A percentile compares a stretch with the other conserved stretches of the same genome.
These are phyloP conservation scores for Tauraco erythrolophus DNA, from an alignment of 2,113 vertebrate species.

Conservation along the genomic window DNA sequence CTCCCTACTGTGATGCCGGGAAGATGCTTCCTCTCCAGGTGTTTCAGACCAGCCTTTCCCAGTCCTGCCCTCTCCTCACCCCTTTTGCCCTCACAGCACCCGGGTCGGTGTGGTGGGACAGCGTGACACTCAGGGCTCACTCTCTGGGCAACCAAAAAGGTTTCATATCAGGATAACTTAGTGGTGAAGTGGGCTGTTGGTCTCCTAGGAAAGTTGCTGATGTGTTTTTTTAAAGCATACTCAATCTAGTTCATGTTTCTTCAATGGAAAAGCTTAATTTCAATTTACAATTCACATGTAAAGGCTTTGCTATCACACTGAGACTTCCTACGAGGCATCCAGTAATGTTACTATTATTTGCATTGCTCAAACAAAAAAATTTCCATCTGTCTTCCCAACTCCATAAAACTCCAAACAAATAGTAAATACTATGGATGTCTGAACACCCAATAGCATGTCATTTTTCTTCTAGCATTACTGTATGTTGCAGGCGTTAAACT, in stretches of 20 bases:
- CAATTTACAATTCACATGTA: conserved; percentile 17
- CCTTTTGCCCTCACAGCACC: fast-evolving
- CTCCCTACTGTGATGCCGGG: not conserved
- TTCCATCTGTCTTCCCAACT: conserved; percentile 46
- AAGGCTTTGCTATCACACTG: conserved; percentile 4
- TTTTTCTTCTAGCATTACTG: conserved; percentile 60
- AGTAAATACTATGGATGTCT: conserved; percentile 49
- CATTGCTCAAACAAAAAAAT: conserved; percentile 6
- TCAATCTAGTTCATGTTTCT: not conserved
- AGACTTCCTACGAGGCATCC: conserved; percentile 43
- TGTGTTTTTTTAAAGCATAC: not conserved
- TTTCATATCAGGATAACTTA: not conserved
- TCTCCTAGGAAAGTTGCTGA: not conserved
- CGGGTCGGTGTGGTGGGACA: not conserved
- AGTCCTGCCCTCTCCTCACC: not conserved
- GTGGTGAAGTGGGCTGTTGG: not conserved
- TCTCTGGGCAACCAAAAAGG: not conserved
- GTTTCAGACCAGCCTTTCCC: fast-evolving
- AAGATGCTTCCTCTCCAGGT: not conserved
- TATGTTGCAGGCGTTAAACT: conserved; percentile 25
- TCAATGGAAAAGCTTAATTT: conserved; percentile 35
- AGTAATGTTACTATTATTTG: conserved; percentile 22
- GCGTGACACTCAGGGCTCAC: fast-evolving
- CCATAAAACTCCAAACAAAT: conserved; percentile 59
- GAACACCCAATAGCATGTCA: conserved; percentile 42